Evolutionary conservation across 2,113 vertebrate species (phyloP), one percentile per base, ranked within the genome.

Genomic region (Paratilapia polleni): DNA sequence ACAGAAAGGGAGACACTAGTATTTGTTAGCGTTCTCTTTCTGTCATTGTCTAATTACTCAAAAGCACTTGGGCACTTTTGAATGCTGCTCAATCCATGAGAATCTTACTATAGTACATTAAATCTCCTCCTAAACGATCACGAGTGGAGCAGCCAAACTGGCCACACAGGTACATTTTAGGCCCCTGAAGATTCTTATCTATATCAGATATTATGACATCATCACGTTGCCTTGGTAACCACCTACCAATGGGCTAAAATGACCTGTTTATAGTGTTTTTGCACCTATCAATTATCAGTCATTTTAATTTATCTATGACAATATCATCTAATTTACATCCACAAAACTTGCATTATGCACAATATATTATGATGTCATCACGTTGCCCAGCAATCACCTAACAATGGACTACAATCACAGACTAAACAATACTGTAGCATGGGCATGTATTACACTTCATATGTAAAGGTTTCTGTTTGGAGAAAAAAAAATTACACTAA

Each of bases 61-160:
- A 31, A 52, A 73, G 20, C 68, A 31, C 52, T 17, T 3, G 28
- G 0, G 6, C 6, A 0, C 13, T 20, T 73, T 17, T n/a, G 47
- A 73, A 52, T 54, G 43, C 26, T 73, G 28, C 26, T 73, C 66
- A 52, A 12, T 58, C 4, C 56, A 58, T 6, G 5, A 57, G 66
- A 52, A 26, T 73, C 64, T 49, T 17, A 31, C 28, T 31, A 28
- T 0, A 17, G 28, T 52, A 28, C 49, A 70, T 24, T 17, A 70
- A 49, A 24, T 43, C 41, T 41, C 11, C 38, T 41, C 11, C 11
- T 43, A 14, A 4, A 43, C 13, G 2, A 20, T 70, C 41, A 49
- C 24, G 41, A 47, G 41, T 19, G 28, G 41, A 52, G 15, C 24
- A 28, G 28, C 24, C 41, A 70, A 17, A 49, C 64, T 49, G 28